These are phyloP conservation scores for Drosophila rufa DNA, from an alignment of 1,140 invertebrate genomes.

Conservation along the genomic window DNA sequence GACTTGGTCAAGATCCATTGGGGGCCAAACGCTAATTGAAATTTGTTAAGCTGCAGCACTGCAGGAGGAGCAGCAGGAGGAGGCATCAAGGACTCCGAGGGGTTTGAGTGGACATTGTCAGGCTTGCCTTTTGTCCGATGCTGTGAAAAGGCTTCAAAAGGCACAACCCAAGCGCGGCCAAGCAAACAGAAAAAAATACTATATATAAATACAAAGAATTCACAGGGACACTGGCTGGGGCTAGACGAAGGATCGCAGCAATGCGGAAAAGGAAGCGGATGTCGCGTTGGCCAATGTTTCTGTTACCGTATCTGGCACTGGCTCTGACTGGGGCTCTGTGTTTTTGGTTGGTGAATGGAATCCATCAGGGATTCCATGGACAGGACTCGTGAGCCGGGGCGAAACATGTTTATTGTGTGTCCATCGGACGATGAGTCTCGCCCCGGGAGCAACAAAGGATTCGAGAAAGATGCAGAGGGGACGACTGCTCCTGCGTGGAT, in stretches of 20 bases:
- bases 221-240: slow-evolving; percentile 28
- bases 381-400: slow-evolving; percentile 3
- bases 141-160: slow-evolving; percentile 81
- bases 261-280: slow-evolving; percentile 76
- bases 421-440: slow-evolving; percentile 4
- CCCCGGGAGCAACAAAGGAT: slow-evolving; percentile 23
- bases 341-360: slow-evolving; percentile 45
- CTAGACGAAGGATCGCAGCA: slow-evolving; percentile 38
- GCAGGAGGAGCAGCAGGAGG: not conserved
- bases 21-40: slow-evolving; percentile 66
- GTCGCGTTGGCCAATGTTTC: slow-evolving; percentile 78
- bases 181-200: slow-evolving; percentile 4
- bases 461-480: not conserved
- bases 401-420: slow-evolving; percentile 49
- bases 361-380: slow-evolving; percentile 41
- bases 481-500: not conserved
- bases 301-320: slow-evolving; percentile 14
- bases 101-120: slow-evolving; percentile 60
- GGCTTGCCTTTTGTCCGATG: slow-evolving; percentile 67
- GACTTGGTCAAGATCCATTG: slow-evolving; percentile 45
- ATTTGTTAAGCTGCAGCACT: slow-evolving; percentile 64
- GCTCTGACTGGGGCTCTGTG: slow-evolving; percentile 15
- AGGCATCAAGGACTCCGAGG: not conserved
- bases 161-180: slow-evolving; percentile 9
- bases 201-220: slow-evolving; percentile 53